phyloP scores from a whole-genome alignment of 2,888 invertebrate species.

The Seira sanloemensis region DNA sequence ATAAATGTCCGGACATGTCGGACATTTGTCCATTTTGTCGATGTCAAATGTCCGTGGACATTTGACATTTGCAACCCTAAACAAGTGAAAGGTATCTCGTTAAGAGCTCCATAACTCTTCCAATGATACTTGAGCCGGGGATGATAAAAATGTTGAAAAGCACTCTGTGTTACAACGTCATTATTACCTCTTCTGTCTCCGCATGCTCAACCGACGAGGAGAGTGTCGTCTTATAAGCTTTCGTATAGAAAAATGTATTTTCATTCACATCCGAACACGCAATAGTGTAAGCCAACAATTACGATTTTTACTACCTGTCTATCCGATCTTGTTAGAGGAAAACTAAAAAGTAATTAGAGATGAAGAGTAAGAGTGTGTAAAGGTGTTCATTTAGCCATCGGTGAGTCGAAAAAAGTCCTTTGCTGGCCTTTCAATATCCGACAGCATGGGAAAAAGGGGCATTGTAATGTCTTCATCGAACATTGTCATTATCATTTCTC shows the following conservation, averaged over 20 bases:
- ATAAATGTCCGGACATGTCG: no score
- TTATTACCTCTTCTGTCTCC: constrained; percentile 2
- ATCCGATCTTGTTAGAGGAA: neutral
- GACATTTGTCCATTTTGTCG: no score
- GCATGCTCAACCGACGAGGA: neutral
- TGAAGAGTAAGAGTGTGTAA: constrained; percentile 26
- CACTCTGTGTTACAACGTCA: neutral
- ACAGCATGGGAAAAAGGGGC: constrained; percentile 3
- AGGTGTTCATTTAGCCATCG: constrained; percentile 10
- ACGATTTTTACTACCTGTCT: neutral
- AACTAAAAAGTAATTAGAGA: constrained; percentile 56
- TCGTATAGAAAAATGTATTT: neutral
- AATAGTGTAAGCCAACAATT: neutral
- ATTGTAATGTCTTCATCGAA: neutral
- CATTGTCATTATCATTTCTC: neutral
- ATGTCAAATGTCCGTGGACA: no score
- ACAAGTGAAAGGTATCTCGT: constrained; percentile 32
- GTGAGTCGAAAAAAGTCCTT: neutral
- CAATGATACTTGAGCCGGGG: neutral
- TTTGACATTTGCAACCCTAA: no score
- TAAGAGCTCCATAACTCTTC: constrained; percentile 54
- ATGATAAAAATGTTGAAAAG: neutral
- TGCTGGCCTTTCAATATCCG: neutral
- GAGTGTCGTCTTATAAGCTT: neutral
- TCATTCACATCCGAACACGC: neutral